A percentile compares a stretch with the other conserved stretches of the same genome.
phyloP scores from a whole-genome alignment of 92 coral and sea anemone genomes.

The Actinernus sp. region DNA sequence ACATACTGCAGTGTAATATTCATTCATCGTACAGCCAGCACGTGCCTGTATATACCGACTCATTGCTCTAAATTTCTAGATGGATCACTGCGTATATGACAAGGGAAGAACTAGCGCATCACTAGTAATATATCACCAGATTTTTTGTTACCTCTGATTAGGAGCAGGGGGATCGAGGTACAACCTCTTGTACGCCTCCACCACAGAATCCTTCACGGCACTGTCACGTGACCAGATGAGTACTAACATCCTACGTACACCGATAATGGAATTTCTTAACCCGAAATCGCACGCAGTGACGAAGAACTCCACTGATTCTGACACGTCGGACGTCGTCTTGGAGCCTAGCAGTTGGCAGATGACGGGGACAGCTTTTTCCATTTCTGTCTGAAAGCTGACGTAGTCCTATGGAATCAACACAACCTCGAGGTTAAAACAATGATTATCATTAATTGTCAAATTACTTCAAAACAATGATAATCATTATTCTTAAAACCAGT shows the following conservation, averaged over 20 bases:
- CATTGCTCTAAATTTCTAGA: no score
- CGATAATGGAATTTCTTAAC: slow-evolving; percentile 80
- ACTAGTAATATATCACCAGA: no score
- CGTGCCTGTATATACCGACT: no score
- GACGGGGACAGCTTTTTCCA: slow-evolving; percentile 83
- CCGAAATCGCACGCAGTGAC: slow-evolving; percentile 97
- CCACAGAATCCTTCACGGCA: slow-evolving; percentile 91
- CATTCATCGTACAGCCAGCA: no score
- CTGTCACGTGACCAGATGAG: slow-evolving; percentile 96
- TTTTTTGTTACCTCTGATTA: slow-evolving; percentile 89
- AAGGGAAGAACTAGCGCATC: no score
- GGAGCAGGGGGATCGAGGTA: slow-evolving; percentile 90
- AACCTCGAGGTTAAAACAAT: no score
- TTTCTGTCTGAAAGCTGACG: slow-evolving; percentile 83
- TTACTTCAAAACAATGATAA: no score
- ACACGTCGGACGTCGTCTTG: slow-evolving; percentile 85
- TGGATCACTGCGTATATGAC: no score
- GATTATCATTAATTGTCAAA: no score
- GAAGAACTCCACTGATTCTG: slow-evolving; percentile 90
- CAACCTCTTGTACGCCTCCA: slow-evolving; percentile 94
- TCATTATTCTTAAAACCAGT: no score
- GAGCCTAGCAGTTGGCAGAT: slow-evolving; percentile 97
- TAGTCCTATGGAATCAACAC: slow-evolving; percentile 87
- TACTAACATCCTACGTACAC: slow-evolving; percentile 95
- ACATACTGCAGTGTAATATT: no score